Conservation (phyloP, 2,888 invertebrate genomes). For the Spicauda simplicius region DNA sequence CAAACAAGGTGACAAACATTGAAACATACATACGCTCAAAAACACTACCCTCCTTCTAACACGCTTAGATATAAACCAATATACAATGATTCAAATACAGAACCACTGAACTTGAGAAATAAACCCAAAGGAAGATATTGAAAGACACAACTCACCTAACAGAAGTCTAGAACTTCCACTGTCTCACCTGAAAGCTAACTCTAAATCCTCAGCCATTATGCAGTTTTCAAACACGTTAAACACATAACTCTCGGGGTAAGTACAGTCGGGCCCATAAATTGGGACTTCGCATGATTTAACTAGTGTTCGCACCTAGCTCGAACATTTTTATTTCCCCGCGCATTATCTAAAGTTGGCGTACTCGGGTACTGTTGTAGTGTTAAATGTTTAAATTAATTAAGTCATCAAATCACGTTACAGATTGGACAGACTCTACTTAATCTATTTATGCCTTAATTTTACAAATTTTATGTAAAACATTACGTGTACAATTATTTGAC, state of each 20-base stretch:
- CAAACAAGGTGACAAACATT: too few species aligned
- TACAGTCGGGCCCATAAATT: slow-evolving; percentile 50
- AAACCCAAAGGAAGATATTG: slow-evolving; percentile 17
- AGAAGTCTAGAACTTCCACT: slow-evolving; percentile 7
- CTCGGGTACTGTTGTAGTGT: slow-evolving; percentile 52
- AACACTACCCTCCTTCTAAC: too few species aligned
- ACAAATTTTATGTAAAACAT: too few species aligned
- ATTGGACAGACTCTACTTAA: too few species aligned
- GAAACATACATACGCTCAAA: too few species aligned
- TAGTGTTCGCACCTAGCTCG: slow-evolving; percentile 62
- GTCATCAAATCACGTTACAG: too few species aligned
- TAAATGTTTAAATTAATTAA: slow-evolving; percentile 39
- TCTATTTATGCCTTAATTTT: too few species aligned
- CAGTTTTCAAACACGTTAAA: slow-evolving; percentile 36
- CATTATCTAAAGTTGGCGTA: slow-evolving; percentile 61
- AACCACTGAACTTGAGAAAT: background rate
- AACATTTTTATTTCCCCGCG: slow-evolving; percentile 58
- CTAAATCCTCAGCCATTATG: slow-evolving; percentile 34
- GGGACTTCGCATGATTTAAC: slow-evolving; percentile 55
- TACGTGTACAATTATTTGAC: too few species aligned
- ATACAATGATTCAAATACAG: background rate
- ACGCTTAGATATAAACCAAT: too few species aligned
- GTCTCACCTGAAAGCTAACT: slow-evolving; percentile 31
- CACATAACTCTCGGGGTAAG: slow-evolving; percentile 32
- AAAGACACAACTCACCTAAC: slow-evolving; percentile 2